Evolutionary conservation across 2,797 vertebrate species (phyloP).

Genomic region (Knipowitschia caucasica): DNA sequence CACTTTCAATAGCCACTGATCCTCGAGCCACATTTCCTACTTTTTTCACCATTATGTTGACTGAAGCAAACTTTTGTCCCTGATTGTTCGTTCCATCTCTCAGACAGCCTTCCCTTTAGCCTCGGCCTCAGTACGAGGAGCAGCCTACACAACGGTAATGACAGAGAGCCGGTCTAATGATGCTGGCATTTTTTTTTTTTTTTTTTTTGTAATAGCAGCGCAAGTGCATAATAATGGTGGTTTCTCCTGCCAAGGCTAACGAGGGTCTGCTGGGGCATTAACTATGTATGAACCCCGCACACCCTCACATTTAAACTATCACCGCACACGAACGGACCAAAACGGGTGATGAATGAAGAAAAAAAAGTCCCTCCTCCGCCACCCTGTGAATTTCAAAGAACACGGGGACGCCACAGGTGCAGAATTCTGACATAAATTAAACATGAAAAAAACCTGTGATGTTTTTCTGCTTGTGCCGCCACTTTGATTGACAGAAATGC

Average conservation of each 20-base stretch:
- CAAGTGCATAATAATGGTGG: slow-evolving; percentile 61
- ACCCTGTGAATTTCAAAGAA: slow-evolving; percentile 50
- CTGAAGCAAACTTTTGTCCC: slow-evolving; percentile 12
- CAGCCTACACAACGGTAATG: slow-evolving; percentile 45
- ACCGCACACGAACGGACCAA: slow-evolving; percentile 23
- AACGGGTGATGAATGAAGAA: not conserved
- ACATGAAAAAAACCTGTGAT: slow-evolving; percentile 71
- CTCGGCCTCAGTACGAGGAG: slow-evolving; percentile 16
- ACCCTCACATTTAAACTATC: slow-evolving; percentile 30
- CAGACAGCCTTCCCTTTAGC: slow-evolving; percentile 12
- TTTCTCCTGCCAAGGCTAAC: slow-evolving; percentile 54
- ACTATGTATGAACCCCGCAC: slow-evolving; percentile 63
- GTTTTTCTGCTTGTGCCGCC: slow-evolving; percentile 58
- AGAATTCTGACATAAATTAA: slow-evolving; percentile 69
- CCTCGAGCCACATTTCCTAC: slow-evolving; percentile 6
- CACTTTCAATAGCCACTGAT: not conserved
- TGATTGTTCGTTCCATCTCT: slow-evolving; percentile 15
- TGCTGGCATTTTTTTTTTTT: slow-evolving; percentile 52
- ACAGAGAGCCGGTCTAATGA: slow-evolving; percentile 51
- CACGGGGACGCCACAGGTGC: slow-evolving; percentile 64
- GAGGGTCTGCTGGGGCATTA: slow-evolving; percentile 62
- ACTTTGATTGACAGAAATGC: slow-evolving; percentile 66
- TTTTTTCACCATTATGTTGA: slow-evolving; percentile 15
- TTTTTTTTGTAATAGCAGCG: slow-evolving; percentile 53
- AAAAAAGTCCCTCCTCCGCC: slow-evolving; percentile 18